Evolutionary conservation across 2,888 invertebrate species (phyloP).

Genomic region (Hecatera dysodea): DNA sequence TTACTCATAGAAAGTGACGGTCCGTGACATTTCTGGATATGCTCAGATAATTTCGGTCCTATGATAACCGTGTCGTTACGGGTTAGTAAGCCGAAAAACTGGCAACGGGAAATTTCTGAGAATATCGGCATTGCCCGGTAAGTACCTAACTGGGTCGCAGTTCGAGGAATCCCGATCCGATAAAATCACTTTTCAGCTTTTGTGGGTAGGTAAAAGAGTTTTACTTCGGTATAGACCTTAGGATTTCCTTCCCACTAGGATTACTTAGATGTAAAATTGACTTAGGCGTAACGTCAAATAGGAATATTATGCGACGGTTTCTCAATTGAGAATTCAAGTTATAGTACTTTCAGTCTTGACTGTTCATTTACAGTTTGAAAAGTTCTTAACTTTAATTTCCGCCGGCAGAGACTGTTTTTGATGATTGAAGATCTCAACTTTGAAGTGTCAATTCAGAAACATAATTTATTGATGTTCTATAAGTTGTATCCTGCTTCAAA

Average conservation of each 20-base stretch:
- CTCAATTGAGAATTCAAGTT: not conserved
- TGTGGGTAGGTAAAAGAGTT: not conserved
- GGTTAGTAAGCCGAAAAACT: not conserved
- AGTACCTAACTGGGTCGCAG: slow-evolving; percentile 8
- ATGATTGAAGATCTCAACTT: no score
- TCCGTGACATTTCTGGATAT: no score
- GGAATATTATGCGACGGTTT: not conserved
- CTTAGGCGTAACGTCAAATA: not conserved
- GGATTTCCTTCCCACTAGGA: no score
- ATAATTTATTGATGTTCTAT: no score
- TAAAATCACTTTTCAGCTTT: slow-evolving; percentile 16
- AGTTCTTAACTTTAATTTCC: no score
- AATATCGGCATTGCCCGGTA: not conserved
- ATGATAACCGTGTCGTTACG: not conserved
- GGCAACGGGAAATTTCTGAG: slow-evolving; percentile 2
- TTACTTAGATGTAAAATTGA: not conserved
- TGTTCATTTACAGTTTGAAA: no score
- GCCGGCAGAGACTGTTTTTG: no score
- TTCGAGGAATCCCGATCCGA: slow-evolving; percentile 4
- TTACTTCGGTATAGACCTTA: not conserved
- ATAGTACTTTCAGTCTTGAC: no score
- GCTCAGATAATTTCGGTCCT: not conserved
- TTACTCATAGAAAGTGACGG: not conserved
- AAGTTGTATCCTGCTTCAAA: no score
- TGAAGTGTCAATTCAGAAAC: no score